Base-by-base conservation (phyloP, 2,797 vertebrate genomes). In the Chaetodon trifasciatus region DNA sequence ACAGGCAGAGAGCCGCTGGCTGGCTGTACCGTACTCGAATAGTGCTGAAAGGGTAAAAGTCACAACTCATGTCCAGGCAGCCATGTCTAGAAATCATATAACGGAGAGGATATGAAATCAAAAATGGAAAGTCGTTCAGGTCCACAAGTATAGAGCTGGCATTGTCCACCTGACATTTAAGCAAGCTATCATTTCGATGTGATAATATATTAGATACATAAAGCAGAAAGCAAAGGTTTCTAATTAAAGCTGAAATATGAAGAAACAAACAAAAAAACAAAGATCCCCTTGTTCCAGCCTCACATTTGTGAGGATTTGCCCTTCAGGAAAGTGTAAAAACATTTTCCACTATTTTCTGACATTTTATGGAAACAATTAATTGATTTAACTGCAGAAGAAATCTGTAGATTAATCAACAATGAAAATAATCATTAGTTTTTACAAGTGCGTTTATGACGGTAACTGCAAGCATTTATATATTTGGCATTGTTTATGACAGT, bases 1-100 rank as follows among this genome's bases (percentile, higher is more conserved):
- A 75, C 55, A 42, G 71, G 62, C 78, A 70, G 57, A 55, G 55
- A 62, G 70, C 67, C 23, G 42, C 62, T 32, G 44, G 64, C 32
- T 40, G 24, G 58, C 44, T 52, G 23, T 44, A 23, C 53, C 2
- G 53, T 13, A 2, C 23, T 40, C 63, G 66, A 70, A 37, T 8
- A 28, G 63, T 66, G 64, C 55, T 23, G 11, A 69, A 52, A 69
- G 53, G 71, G 74, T n/a, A 72, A 71, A 75, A 76, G 74, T 69
- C 68, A 32, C 28, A 32, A 35, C 79, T 63, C 13, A 0, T 32
- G 28, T 32, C 28, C 28, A 32, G 75, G 56, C 40, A 32, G 66
- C 50, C 46, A 32, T 50, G 58, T 83, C 47, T 62, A 55, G 52
- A 72, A 71, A 62, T 73, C 47, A 62, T 56, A 46, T 13, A 55